phyloP scores from a whole-genome alignment of 1,140 invertebrate species.

The Dermatophagoides farinae region DNA sequence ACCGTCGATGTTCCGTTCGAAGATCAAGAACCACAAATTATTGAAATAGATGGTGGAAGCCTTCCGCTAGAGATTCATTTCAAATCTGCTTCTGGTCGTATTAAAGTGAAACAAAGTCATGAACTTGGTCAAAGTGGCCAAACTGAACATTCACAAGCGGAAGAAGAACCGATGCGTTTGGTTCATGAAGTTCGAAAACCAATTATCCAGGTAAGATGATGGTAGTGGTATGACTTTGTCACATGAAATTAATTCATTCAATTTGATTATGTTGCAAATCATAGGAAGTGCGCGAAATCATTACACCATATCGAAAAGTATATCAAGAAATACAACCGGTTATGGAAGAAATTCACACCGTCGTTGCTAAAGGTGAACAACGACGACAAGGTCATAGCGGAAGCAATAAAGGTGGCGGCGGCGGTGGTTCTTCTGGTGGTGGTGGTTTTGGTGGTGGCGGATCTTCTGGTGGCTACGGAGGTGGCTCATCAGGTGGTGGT shows the following conservation, averaged over 20 bases:
- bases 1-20: background rate
- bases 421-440: background rate
- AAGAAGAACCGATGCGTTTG: slow-evolving; percentile 2
- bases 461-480: background rate
- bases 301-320: too few species aligned
- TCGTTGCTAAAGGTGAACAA: background rate
- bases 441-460: background rate
- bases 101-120: slow-evolving; percentile 1
- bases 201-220: background rate
- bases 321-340: too few species aligned
- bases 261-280: too few species aligned
- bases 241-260: too few species aligned
- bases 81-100: slow-evolving; percentile 1
- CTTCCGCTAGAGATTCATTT: slow-evolving; percentile 2
- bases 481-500: background rate
- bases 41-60: background rate
- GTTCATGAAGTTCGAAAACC: background rate
- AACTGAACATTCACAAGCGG: background rate
- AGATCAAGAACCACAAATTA: slow-evolving; percentile 1
- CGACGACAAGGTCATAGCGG: background rate
- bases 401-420: too few species aligned
- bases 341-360: too few species aligned
- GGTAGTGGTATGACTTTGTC: too few species aligned
- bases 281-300: too few species aligned
- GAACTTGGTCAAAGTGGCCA: background rate